Percentiles rank a stretch among this genome's conserved stretches.
Conservation (phyloP, 2,797 vertebrate genomes). For the Acanthurus tractus region DNA sequence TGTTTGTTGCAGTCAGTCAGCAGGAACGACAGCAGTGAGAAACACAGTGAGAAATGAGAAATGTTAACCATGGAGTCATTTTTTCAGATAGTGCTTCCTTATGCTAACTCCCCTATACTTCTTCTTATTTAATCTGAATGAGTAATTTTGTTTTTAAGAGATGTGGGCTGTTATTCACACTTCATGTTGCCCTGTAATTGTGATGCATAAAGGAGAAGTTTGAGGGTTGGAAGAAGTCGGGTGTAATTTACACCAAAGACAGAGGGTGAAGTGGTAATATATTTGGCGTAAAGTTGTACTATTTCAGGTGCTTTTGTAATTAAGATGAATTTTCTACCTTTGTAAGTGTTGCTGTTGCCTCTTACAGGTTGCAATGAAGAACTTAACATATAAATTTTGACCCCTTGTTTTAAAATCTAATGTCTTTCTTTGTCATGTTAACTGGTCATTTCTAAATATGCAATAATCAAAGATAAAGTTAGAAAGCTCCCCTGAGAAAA, state of each 20-base stretch:
- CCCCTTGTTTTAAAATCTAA: neutral
- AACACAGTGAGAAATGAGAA: conserved; percentile 19
- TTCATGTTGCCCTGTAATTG: conserved; percentile 39
- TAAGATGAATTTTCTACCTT: conserved; percentile 44
- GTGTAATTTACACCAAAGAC: conserved; percentile 32
- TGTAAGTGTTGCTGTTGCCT: conserved; percentile 25
- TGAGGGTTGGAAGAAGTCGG: conserved; percentile 19
- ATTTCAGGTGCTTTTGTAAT: neutral
- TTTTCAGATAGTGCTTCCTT: conserved; percentile 6
- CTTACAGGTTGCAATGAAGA: conserved; percentile 26
- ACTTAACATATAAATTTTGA: neutral
- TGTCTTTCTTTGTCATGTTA: neutral
- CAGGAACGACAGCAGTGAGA: conserved; percentile 30
- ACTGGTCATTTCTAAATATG: neutral
- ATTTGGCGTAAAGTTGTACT: conserved; percentile 25
- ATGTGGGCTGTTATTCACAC: neutral
- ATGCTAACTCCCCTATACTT: neutral
- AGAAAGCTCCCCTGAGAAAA: no score
- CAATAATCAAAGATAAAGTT: neutral
- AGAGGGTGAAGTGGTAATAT: conserved; percentile 13
- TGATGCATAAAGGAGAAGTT: conserved; percentile 19
- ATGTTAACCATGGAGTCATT: conserved; percentile 2
- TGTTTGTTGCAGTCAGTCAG: conserved; percentile 48
- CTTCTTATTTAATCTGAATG: neutral
- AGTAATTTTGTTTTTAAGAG: no score